phyloP scores from a whole-genome alignment of 1,140 invertebrate species.

The Triops longicaudatus region DNA sequence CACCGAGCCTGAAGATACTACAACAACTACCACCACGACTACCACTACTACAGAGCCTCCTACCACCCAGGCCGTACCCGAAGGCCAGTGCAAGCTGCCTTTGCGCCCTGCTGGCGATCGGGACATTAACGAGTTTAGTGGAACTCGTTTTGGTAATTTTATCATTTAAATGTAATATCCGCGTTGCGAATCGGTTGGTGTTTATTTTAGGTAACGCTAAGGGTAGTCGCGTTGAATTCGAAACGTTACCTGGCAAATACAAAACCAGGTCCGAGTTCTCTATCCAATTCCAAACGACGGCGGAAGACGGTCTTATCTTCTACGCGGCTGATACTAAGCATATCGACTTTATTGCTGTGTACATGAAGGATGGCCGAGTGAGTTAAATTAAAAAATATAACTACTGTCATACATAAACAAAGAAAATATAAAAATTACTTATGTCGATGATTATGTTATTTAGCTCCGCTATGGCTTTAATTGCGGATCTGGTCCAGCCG shows the following conservation, averaged over 20 bases:
- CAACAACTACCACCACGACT: constrained; percentile 16
- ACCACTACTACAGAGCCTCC: constrained; percentile 27
- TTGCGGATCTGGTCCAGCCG: constrained; percentile 58
- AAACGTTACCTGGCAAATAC: constrained; percentile 44
- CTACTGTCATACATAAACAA: too few relatives aligned
- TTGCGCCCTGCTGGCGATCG: constrained; percentile 34
- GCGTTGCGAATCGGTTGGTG: constrained; percentile 15
- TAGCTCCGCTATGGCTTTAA: constrained; percentile 60
- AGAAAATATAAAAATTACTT: too few relatives aligned
- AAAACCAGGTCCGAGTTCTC: constrained; percentile 56
- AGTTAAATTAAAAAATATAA: constrained; percentile 31
- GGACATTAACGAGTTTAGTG: constrained; percentile 37
- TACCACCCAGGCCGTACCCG: constrained; percentile 20
- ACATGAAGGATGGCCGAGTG: constrained; percentile 68
- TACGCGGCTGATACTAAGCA: constrained; percentile 61
- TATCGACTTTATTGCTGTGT: constrained; percentile 69
- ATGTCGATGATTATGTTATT: too few relatives aligned
- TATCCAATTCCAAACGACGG: constrained; percentile 70
- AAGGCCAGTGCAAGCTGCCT: constrained; percentile 22
- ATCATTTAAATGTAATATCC: constrained; percentile 11
- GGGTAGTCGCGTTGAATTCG: constrained; percentile 65
- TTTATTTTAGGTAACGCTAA: constrained; percentile 53
- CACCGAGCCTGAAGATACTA: not conserved
- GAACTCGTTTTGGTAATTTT: constrained; percentile 44
- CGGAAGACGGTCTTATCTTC: constrained; percentile 71